These are phyloP conservation scores for Pseudopleuronectes americanus DNA, from an alignment of 2,797 vertebrate genomes.

Conservation along the genomic window DNA sequence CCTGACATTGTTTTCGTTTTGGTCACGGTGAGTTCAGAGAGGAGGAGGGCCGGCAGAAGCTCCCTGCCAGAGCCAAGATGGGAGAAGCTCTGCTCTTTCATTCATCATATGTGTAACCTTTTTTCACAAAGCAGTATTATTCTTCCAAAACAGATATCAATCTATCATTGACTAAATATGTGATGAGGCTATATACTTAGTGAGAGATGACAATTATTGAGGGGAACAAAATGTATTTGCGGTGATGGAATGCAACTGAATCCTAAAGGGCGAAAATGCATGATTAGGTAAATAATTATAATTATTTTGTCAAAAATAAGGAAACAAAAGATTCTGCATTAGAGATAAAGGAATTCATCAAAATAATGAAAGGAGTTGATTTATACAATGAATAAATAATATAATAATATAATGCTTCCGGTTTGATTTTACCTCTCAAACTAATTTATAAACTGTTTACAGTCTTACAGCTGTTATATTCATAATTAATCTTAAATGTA, in stretches of 20 bases:
- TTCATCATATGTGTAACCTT: slow-evolving; percentile 20
- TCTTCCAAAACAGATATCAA: slow-evolving; percentile 24
- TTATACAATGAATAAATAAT: slow-evolving; percentile 1
- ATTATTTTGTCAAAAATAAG: slow-evolving; percentile 40
- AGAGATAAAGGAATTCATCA: slow-evolving; percentile 26
- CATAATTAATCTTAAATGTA: slow-evolving; percentile 11
- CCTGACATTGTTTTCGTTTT: slow-evolving; percentile 13
- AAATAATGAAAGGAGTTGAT: slow-evolving; percentile 14
- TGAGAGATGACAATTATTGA: slow-evolving; percentile 35
- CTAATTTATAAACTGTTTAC: slow-evolving; percentile 36
- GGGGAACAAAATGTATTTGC: slow-evolving; percentile 34
- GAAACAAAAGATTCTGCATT: slow-evolving; percentile 27
- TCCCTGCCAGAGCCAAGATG: slow-evolving; percentile 28
- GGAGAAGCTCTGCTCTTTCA: slow-evolving; percentile 33
- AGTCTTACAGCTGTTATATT: slow-evolving; percentile 28
- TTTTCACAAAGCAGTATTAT: slow-evolving; percentile 8
- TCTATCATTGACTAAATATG: slow-evolving; percentile 21
- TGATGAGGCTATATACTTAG: slow-evolving; percentile 9
- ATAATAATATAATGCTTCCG: neutral
- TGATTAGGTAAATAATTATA: slow-evolving; percentile 52
- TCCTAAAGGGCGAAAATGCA: slow-evolving; percentile 53
- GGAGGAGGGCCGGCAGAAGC: slow-evolving; percentile 17
- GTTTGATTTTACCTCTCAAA: slow-evolving; percentile 5
- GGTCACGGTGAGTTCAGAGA: slow-evolving; percentile 34
- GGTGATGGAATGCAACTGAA: slow-evolving; percentile 51